These are phyloP conservation scores for Megalops atlanticus DNA, from an alignment of 2,113 vertebrate genomes.

Conservation along the genomic window DNA sequence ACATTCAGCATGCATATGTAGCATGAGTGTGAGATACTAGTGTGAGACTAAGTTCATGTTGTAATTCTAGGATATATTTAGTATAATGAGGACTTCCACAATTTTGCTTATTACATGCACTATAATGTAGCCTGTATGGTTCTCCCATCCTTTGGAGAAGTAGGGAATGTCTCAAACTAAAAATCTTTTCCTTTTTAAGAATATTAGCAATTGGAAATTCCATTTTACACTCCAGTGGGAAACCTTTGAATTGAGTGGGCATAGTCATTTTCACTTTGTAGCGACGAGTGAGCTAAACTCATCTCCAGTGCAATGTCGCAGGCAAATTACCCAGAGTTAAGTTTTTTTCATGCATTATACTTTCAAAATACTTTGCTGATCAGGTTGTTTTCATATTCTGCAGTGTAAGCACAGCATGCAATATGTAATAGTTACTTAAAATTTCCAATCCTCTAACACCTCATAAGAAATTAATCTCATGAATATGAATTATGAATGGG, in stretches of 20 bases:
- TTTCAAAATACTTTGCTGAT: conserved; percentile 29
- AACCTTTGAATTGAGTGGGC: not conserved
- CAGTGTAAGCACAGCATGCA: conserved; percentile 29
- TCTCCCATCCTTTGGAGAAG: not conserved
- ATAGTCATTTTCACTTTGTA: not conserved
- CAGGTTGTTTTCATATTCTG: conserved; percentile 23
- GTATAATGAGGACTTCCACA: too few relatives aligned
- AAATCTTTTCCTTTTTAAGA: too few relatives aligned
- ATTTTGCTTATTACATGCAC: too few relatives aligned
- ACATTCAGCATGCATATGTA: too few relatives aligned
- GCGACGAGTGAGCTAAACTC: not conserved
- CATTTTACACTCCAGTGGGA: too few relatives aligned
- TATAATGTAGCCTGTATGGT: not conserved
- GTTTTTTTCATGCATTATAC: not conserved
- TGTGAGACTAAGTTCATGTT: too few relatives aligned
- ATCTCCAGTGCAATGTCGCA: not conserved
- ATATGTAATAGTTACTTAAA: conserved; percentile 26
- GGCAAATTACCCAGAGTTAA: not conserved
- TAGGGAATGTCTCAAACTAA: too few relatives aligned
- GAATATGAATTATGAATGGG: conserved; percentile 29
- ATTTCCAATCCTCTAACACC: conserved; percentile 22
- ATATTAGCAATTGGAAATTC: too few relatives aligned
- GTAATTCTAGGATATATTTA: too few relatives aligned
- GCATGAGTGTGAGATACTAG: too few relatives aligned
- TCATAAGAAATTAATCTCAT: conserved; percentile 35